phyloP scores from a whole-genome alignment of 2,113 vertebrate genomes.

The Phylloscopus trochiloides region DNA sequence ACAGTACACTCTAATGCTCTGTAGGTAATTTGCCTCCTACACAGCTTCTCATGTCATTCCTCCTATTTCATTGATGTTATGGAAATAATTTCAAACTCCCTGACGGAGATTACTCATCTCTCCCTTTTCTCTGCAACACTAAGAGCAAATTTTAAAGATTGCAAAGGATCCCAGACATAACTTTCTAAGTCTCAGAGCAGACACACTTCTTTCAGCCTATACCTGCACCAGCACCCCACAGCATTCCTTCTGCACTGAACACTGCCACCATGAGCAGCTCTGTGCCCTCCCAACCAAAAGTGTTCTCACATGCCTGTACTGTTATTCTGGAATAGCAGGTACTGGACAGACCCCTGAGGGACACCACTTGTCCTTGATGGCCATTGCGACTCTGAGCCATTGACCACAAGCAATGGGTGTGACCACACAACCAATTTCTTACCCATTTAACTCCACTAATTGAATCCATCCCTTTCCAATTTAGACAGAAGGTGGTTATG shows the following conservation, averaged over 20 bases:
- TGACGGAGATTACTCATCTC: neutral
- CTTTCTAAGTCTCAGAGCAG: neutral
- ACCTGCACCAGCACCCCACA: neutral
- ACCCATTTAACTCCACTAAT: neutral
- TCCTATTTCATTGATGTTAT: neutral
- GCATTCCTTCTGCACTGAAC: neutral
- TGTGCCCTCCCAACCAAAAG: neutral
- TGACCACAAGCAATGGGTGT: neutral
- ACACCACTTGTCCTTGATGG: neutral
- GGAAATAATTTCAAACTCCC: neutral
- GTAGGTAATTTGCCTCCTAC: neutral
- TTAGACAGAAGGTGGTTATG: neutral
- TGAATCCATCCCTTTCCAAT: neutral
- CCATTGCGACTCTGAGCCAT: fast-evolving
- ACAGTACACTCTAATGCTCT: neutral
- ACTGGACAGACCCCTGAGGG: neutral
- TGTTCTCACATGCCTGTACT: neutral
- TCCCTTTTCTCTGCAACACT: neutral
- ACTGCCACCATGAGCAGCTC: neutral
- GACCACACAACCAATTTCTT: neutral
- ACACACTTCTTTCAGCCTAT: neutral
- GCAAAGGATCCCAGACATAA: neutral
- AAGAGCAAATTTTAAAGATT: neutral
- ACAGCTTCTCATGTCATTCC: neutral
- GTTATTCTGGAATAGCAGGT: neutral